Evolutionary conservation across 2,113 vertebrate species (phyloP).

Genomic region (Athene noctua): DNA sequence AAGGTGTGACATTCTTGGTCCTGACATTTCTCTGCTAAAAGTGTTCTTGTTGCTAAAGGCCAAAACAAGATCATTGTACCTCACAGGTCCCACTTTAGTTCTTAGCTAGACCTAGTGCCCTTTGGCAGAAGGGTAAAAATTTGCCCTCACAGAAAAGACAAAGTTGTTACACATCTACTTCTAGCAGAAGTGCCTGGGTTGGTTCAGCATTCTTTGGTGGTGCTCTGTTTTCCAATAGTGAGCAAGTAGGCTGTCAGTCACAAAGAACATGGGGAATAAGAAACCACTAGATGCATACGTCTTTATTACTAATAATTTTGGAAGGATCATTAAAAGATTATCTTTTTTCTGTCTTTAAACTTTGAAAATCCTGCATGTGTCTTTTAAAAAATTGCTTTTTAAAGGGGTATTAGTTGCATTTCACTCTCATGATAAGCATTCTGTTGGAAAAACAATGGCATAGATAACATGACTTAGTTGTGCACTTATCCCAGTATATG

Average conservation of each 20-base stretch:
- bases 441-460: not conserved
- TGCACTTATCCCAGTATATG: not conserved
- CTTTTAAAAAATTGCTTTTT: not conserved
- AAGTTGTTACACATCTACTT: not conserved
- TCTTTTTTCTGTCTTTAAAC: not conserved
- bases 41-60: not conserved
- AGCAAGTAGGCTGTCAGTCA: not conserved
- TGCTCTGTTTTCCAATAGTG: not conserved
- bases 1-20: not conserved
- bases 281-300: not conserved
- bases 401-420: not conserved
- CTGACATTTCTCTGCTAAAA: not conserved
- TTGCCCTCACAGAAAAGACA: not conserved
- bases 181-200: not conserved
- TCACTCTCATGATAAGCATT: not conserved
- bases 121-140: not conserved
- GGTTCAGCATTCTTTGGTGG: not conserved
- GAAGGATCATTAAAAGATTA: not conserved
- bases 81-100: not conserved
- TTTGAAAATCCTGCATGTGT: not conserved
- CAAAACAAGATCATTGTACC: not conserved
- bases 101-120: not conserved
- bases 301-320: not conserved
- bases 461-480: not conserved
- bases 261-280: not conserved